Conservation (phyloP, 2,113 vertebrate genomes). For the Sula dactylatra region DNA sequence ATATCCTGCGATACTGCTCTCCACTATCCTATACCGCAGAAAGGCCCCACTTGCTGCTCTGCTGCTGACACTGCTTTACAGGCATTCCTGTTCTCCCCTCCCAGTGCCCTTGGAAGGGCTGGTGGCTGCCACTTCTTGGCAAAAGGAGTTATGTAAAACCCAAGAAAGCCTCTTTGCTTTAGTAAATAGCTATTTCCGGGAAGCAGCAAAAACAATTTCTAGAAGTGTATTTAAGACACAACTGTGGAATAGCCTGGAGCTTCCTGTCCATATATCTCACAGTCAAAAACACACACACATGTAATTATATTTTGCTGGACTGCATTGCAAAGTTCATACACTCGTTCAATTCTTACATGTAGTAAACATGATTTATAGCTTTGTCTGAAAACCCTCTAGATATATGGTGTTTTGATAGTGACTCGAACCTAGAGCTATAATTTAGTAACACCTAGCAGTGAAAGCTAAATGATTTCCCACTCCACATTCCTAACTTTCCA, state of each 20-base stretch:
- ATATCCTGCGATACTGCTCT: conserved; percentile 25
- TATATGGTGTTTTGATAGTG: conserved; percentile 65
- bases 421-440: conserved; percentile 45
- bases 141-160: neutral
- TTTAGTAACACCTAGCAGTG: conserved; percentile 69
- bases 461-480: conserved; percentile 68
- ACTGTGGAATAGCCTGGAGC: neutral
- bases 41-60: conserved; percentile 35
- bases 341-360: conserved; percentile 5
- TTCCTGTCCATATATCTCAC: conserved; percentile 48
- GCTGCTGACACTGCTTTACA: conserved; percentile 15
- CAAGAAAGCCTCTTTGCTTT: neutral
- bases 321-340: conserved; percentile 40
- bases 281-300: conserved; percentile 14
- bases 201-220: conserved; percentile 24
- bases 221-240: neutral
- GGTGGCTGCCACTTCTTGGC: neutral
- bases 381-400: conserved; percentile 52
- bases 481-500: conserved; percentile 70
- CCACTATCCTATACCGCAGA: conserved; percentile 19
- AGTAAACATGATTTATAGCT: conserved; percentile 66
- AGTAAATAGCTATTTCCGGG: neutral
- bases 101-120: neutral
- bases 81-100: neutral
- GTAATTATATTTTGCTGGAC: conserved; percentile 50